phyloP scores from a whole-genome alignment of 2,113 vertebrate species.

The Sitta europaea region DNA sequence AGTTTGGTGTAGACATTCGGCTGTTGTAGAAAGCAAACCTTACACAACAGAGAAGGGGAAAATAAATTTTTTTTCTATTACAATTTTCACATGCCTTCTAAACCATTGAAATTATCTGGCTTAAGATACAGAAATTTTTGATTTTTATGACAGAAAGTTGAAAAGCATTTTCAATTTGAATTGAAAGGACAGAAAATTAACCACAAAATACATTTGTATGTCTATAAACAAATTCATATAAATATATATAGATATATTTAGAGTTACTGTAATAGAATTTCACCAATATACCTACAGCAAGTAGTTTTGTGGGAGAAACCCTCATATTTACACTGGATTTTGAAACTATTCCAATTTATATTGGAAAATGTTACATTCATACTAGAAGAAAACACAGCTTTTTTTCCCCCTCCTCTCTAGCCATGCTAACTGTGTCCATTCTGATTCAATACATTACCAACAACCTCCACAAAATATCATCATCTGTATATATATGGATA shows the following conservation, averaged over 20 bases:
- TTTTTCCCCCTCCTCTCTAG: neutral
- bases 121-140: neutral
- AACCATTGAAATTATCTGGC: neutral
- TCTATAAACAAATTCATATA: neutral
- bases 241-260: neutral
- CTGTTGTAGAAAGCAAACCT: neutral
- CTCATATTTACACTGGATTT: neutral
- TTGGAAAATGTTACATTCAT: neutral
- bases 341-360: neutral
- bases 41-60: neutral
- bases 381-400: rapidly evolving
- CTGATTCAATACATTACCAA: neutral
- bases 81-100: neutral
- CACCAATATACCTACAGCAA: neutral
- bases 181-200: neutral
- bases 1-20: neutral
- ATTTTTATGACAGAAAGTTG: neutral
- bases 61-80: rapidly evolving
- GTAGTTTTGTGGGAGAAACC: neutral
- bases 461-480: neutral
- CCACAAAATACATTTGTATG: neutral
- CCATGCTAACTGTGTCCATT: neutral
- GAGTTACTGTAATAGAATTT: neutral
- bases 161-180: neutral
- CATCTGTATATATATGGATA: neutral